A percentile compares a stretch with the other conserved stretches of the same genome.
Evolutionary conservation across 1,140 invertebrate species (phyloP).

Genomic region (Papilio polytes): DNA sequence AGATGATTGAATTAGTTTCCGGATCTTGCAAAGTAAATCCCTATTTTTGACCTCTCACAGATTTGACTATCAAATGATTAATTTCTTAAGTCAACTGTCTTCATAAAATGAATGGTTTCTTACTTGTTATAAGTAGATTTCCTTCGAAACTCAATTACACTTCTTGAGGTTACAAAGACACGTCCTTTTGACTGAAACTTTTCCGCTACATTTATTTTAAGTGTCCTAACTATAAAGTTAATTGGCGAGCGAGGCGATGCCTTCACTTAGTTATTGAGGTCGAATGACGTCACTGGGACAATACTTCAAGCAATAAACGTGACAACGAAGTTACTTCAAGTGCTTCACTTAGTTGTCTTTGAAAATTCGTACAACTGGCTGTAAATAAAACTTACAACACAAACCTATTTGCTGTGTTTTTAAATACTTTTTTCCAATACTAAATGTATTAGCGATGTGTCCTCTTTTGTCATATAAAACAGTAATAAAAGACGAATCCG

Average conservation of each 20-base stretch:
- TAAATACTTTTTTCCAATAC: no score
- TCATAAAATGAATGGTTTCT: background rate
- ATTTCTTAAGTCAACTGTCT: background rate
- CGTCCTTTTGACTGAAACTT: background rate
- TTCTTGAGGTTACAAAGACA: background rate
- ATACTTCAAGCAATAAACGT: background rate
- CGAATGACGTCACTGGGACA: background rate
- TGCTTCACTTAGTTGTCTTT: background rate
- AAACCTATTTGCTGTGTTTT: background rate
- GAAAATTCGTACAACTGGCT: background rate
- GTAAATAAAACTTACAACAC: background rate
- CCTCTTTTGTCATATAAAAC: no score
- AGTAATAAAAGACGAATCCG: background rate
- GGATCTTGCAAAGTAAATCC: conserved; percentile 10
- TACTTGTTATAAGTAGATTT: background rate
- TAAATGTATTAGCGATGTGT: no score
- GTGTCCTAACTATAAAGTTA: conserved; percentile 22
- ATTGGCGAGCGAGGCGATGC: background rate
- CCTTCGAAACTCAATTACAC: background rate
- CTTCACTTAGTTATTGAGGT: background rate
- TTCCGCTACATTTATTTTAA: conserved; percentile 1
- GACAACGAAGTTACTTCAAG: background rate
- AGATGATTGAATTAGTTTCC: conserved; percentile 2
- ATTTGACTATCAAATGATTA: background rate
- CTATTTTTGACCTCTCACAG: background rate